Base-by-base conservation (phyloP, 2,888 invertebrate genomes). In the Camptogramma bilineatum region DNA sequence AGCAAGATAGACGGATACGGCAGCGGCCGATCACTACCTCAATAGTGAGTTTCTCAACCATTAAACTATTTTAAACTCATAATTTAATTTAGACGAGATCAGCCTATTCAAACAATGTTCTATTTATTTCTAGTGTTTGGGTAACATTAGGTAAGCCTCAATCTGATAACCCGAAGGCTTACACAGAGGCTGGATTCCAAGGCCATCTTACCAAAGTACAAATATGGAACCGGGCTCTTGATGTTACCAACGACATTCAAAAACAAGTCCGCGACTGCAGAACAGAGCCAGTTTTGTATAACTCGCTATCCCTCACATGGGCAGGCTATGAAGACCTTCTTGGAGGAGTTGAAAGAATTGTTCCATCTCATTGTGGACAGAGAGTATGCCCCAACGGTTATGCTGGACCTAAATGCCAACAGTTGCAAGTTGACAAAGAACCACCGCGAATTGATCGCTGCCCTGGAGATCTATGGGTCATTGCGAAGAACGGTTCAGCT, bases 121-220 rank as follows among this genome's bases (percentile, higher is more conserved):
- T 62, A 0, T 48, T 7, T 21, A 10, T 52, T 88, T 95, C 73
- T 85, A 97, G 97, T 88, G 97, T 97, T 50, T 99, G 98, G 98
- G 96, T 97, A 48, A 97, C 98, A 39, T 93, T 99, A 50, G 99
- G 98, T 58, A 97, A 97, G 81, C 98, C 98, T 52, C 96, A 97
- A 82, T 95, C 96, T 8, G 96, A 96, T 72, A 96, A 95, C 82
- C 94, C 96, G n/a, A 96, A 96, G 77, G 95, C 96, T 0, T 97
- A 97, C 79, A 96, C 97, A 0, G 98, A 98, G 87, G 94, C 96
- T 50, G 98, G 98, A n/a, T 98, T 98, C 95, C 97, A 98, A 94
- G 99, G 99, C 28, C 97, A 98, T 77, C 91, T 99, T 46, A 98
- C 98, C 8, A 97, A 98, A 87, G 97, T 98, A 34, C 98, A 99